Conservation (phyloP, 2,888 invertebrate genomes). For the Lathronympha strigana region DNA sequence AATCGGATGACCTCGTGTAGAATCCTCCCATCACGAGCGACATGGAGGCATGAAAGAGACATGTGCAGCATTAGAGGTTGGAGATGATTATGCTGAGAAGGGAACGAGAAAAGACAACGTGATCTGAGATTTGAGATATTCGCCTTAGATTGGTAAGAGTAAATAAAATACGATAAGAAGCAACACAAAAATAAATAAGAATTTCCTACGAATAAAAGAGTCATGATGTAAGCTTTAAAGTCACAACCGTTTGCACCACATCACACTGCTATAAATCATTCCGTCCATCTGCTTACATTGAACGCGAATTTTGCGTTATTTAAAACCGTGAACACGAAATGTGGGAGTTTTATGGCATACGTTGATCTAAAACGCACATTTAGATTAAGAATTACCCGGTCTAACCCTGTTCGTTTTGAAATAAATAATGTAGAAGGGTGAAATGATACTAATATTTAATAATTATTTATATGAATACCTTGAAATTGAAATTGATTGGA, state of each 20-base stretch:
- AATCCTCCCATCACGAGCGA: no score
- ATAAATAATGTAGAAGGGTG: conserved; percentile 23
- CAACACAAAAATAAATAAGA: neutral
- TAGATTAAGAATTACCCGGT: conserved; percentile 50
- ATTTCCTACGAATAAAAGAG: neutral
- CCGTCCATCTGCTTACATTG: conserved; percentile 64
- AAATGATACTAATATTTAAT: conserved; percentile 17
- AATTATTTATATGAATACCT: no score
- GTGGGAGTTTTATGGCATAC: conserved; percentile 58
- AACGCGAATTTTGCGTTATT: conserved; percentile 61
- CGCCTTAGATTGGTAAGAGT: neutral
- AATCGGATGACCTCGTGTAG: no score
- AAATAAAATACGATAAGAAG: neutral
- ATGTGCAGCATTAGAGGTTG: no score
- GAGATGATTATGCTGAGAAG: no score
- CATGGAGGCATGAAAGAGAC: no score
- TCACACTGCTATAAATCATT: conserved; percentile 61
- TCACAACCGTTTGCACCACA: conserved; percentile 53
- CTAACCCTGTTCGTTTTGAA: conserved; percentile 21
- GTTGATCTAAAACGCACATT: conserved; percentile 45
- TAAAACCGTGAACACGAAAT: conserved; percentile 54
- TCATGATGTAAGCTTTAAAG: conserved; percentile 43
- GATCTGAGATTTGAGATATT: no score
- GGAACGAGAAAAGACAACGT: no score
- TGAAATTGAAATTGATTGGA: no score